Evolutionary conservation across 2,797 vertebrate species (phyloP), one percentile per base, ranked within the genome.

Genomic region (Silurus aristotelis): DNA sequence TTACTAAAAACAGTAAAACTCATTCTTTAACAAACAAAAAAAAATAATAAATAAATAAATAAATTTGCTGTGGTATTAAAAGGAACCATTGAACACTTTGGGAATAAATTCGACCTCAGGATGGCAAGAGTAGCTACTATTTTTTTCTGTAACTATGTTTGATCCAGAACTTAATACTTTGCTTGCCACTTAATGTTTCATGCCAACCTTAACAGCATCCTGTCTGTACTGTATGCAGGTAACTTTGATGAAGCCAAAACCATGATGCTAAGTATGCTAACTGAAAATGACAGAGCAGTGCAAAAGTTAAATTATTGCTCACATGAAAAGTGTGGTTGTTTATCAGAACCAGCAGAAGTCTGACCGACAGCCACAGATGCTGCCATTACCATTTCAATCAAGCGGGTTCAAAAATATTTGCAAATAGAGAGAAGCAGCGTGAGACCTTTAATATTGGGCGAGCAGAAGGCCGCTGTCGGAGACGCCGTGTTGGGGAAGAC

Each of bases 371-470:
- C 48, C 73, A 58, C 82, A 82, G 82, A 84, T 85, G 83, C 71
- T 83, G 2, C 14, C 73, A 75, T 84, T 85, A 85, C 72, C 82
- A 87, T 84, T 80, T 87, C 70, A 85, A 80, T 85, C 71, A 58
- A 80, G 70, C 52, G 70, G 15, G 20, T 85, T 81, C 73, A 63
- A 70, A 80, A 78, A 79, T 55, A 75, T 79, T 88, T 75, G 82
- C 78, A 79, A 83, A 60, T 71, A 43, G 55, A 81, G 55, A 80
- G 84, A 80, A 56, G 84, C 76, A 72, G 84, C 31, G 6, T 52
- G 70, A 68, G 20, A 60, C 79, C 52, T 70, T 87, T 75, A 77
- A 85, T 76, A 71, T 81, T 78, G 64, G 43, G 71, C 58, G 76
- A 67, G 71, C 72, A 60, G 71, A 77, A 75, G 79, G 52, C 66